Evolutionary conservation across 1,140 invertebrate species (phyloP), one percentile per base, ranked within the genome.

Genomic region (Branchinecta lynchi): DNA sequence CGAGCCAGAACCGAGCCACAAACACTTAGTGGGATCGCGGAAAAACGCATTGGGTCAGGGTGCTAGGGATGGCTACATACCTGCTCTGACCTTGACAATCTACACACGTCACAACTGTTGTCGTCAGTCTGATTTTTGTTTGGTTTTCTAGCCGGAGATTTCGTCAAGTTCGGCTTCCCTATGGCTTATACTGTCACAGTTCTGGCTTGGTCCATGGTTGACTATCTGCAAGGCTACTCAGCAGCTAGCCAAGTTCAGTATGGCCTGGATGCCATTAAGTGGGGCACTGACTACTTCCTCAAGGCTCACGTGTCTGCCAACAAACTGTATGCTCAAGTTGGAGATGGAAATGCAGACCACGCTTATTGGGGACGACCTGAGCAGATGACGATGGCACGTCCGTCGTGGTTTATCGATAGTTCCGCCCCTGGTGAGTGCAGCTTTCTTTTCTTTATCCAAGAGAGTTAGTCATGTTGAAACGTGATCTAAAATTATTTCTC

Each of bases 141-240:
- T 44, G 21, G 9, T 68, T 72, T 76, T 77, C 70, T 72, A 86
- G 85, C 84, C 69, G 84, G 83, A 21, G 85, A 86, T 74, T 82
- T 81, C 73, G 84, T 87, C 0, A 87, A 87, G 75, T 86, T 86
- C 71, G 82, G 82, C 0, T 84, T 86, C 69, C 84, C 85, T 3
- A 84, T 85, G 81, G 84, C 84, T 0, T 80, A 77, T 43, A 80
- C 82, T 0, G 83, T 80, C 0, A 86, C 84, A 0, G 69, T 85
- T 7, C 72, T 86, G 20, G 79, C 83, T 0, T 86, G 85, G 85
- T 83, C 85, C 8, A 74, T 82, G 2, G 73, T 85, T 3, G 81
- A 81, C 17, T 85, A 81, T 76, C 76, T 78, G 45, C 77, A 82
- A 67, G 84, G 81, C 3, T 76, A 75, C 68, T 43, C 65, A 65